Base-by-base conservation (phyloP, 1,140 invertebrate species). In the Drosophila tropicalis region DNA sequence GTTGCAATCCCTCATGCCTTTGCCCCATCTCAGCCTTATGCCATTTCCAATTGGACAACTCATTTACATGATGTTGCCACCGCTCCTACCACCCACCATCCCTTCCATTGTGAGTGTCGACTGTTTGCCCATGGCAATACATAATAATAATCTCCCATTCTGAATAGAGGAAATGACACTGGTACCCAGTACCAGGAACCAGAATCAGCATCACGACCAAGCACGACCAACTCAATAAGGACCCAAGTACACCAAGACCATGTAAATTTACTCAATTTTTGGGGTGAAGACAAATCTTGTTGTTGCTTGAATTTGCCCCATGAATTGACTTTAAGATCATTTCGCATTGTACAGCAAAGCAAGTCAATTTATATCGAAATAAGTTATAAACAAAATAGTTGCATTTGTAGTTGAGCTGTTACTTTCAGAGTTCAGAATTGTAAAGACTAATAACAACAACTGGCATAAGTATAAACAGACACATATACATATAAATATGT, bases 121-220 rank as follows among this genome's bases (percentile, higher is more conserved):
- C 64, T 70, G 75, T 76, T 83, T 76, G 81, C 76, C 81, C 54
- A 51, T 70, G 67, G 79, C 74, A 62, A 57, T 67, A 74, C 82
- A 85, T 77, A 85, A 81, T 83, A 83, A 79, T 75, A 51, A 51
- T 51, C 44, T 19, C 9, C 44, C 44, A 51, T 51, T 51, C 44
- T 51, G 44, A 0, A 51, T 51, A 22, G 17, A 51, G 44, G 17
- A 51, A 51, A 51, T 12, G 44, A 51, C 44, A 22, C 44, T 19
- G 22, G 19, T 51, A 29, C 29, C 5, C 44, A 51, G 29, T 29
- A 51, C 44, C 17, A 22, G 10, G 3, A 12, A 36, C 34, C 44
- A 22, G 17, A 10, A 51, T 17, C 2, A 39, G 36, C 10, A 39
- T 29, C 36, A 39, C 12, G 36, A 10, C 34, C 34, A 9, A 12